A percentile compares a stretch with the other conserved stretches of the same genome.
phyloP scores from a whole-genome alignment of 2,113 vertebrate genomes.

The Geothlypis trichas region DNA sequence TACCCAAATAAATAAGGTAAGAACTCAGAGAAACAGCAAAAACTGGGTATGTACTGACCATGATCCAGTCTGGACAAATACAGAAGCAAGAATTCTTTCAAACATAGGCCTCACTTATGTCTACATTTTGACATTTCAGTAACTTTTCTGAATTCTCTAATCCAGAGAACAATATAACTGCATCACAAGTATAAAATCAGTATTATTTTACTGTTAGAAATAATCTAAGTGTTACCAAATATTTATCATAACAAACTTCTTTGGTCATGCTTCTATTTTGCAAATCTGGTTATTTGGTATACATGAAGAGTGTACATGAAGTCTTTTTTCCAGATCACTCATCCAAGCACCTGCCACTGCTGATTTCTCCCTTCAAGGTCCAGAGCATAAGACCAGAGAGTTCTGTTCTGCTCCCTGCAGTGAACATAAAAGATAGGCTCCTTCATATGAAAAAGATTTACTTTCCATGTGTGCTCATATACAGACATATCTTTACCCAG shows the following conservation, averaged over 20 bases:
- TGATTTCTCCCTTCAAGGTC: not conserved
- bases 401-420: not conserved
- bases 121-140: not conserved
- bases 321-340: not conserved
- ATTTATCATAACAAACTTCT: not conserved
- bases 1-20: not conserved
- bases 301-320: not conserved
- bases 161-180: not conserved
- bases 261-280: not conserved
- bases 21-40: not conserved
- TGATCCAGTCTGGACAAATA: not conserved
- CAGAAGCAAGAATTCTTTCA: not conserved
- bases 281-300: not conserved
- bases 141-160: not conserved
- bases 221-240: not conserved
- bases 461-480: not conserved
- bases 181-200: not conserved
- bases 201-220: not conserved
- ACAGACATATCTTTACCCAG: not conserved
- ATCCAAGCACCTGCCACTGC: not conserved
- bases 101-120: not conserved
- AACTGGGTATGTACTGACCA: not conserved
- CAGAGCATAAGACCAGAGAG: not conserved
- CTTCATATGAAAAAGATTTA: not conserved
- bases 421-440: not conserved